Base-by-base conservation (phyloP, 92 coral and sea anemone genomes). In the Epizoanthus rinbou region DNA sequence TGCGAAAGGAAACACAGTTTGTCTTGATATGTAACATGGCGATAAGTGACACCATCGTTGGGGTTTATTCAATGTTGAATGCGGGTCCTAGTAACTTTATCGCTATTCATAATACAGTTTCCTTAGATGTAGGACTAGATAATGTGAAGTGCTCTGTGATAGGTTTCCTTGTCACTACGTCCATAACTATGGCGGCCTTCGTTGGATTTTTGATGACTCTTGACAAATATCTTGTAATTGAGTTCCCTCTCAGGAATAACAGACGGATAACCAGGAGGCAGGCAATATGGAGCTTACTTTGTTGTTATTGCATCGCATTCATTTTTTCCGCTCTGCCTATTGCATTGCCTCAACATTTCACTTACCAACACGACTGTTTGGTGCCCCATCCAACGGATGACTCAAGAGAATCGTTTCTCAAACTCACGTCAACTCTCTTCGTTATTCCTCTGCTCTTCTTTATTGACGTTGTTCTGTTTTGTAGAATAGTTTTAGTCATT, bases 1-100 rank as follows among this genome's bases (percentile, higher is more conserved):
- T 67, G 33, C 43, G 73, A 31, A 67, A 67, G 50, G 73, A 67
- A 67, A 33, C 73, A 9, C 73, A 67, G n/a, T 67, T 33, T 67
- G 45, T 67, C 45, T 33, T 67, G 22, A 67, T 67, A 31, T 5
- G 73, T 33, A 33, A 67, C 39, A 67, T 67, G 73, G 73, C 73
- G 14, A 28, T 67, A 33, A 28, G 50, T 67, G 73, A 67, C 31
- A 35, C 11, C 14, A 31, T 67, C n/a, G 33, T 67, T 67, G 73
- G 73, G 35, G n/a, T 67, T 1, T 67, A 67, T 33, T 67, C 73
- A 2, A 16, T 67, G 21, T 14, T 67, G n/a, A 8, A 67, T 67
- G 73, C 39, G 14, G 73, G 21, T 67, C 14, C 9, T 33, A 28
- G 21, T 67, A 67, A 43, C 8, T 67, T 67, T 67, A 31, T 67